Conservation (phyloP, 2,113 vertebrate species). For the Raphicerus campestris region DNA sequence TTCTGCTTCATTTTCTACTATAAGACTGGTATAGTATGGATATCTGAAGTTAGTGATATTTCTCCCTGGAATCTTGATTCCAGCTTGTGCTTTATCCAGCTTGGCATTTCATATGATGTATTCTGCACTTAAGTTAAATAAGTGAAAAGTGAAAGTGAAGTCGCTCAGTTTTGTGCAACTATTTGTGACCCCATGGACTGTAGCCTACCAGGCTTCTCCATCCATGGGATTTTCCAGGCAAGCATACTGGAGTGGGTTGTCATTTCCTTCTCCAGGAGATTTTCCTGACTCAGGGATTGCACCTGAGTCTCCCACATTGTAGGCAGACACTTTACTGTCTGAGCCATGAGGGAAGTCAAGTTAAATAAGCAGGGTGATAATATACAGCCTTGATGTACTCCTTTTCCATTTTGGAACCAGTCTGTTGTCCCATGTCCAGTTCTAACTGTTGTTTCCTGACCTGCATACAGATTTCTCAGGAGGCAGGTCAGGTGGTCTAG, state of each 20-base stretch:
- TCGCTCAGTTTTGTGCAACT: neutral
- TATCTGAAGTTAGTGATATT: neutral
- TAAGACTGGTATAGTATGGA: neutral
- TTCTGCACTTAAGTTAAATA: neutral
- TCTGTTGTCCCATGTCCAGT: neutral
- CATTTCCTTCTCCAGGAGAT: neutral
- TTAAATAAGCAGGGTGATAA: neutral
- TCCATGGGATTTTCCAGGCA: neutral
- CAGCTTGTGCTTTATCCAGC: neutral
- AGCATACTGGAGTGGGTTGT: neutral
- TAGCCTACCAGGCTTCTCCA: neutral
- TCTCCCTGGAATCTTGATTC: neutral
- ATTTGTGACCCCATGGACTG: neutral
- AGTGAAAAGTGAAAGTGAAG: neutral
- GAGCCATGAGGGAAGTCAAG: neutral
- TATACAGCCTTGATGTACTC: neutral
- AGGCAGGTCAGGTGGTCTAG: neutral
- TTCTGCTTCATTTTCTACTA: neutral
- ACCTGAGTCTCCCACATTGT: neutral
- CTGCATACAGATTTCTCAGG: neutral
- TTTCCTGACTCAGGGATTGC: neutral
- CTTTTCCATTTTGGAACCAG: neutral
- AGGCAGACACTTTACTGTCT: neutral
- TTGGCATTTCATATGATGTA: neutral
- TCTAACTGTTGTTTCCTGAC: neutral